A percentile compares a stretch with the other conserved stretches of the same genome.
These are phyloP conservation scores for Neogale vison DNA, from an alignment of 2,113 vertebrate genomes.

Conservation along the genomic window DNA sequence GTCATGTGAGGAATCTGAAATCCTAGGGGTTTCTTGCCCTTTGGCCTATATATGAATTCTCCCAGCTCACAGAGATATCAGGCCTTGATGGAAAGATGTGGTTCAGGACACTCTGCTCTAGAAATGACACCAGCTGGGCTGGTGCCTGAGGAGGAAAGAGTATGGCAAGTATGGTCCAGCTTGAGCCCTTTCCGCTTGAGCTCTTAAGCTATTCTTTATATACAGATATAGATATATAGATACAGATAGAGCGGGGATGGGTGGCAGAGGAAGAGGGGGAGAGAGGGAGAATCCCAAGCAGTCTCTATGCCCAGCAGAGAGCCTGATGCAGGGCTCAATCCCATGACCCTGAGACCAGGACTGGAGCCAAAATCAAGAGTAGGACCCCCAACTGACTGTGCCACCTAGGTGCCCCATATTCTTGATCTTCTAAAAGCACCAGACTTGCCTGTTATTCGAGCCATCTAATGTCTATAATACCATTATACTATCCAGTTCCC, in stretches of 20 bases:
- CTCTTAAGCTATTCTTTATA: not conserved
- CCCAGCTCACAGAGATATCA: not conserved
- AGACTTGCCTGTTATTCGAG: not conserved
- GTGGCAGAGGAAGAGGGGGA: not conserved
- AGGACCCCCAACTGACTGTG: not conserved
- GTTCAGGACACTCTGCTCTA: not conserved
- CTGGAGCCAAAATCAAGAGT: not conserved
- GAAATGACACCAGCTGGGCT: not conserved
- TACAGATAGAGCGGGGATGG: not conserved
- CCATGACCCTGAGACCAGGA: not conserved
- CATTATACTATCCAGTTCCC: not conserved
- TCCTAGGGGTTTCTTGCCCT: not conserved
- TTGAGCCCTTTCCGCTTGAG: not conserved
- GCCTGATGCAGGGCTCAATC: not conserved
- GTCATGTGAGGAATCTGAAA: not conserved
- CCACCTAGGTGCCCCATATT: not conserved
- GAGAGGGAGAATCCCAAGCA: not conserved
- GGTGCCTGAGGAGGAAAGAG: not conserved
- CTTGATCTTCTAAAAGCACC: not conserved
- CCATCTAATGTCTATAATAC: not conserved
- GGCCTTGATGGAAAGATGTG: not conserved
- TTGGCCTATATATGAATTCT: not conserved
- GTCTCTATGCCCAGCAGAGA: not conserved
- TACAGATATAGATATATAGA: not conserved
- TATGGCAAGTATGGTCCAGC: not conserved